These are phyloP conservation scores for Drosophila mimetica DNA, from an alignment of 2,888 invertebrate species.

Conservation along the genomic window DNA sequence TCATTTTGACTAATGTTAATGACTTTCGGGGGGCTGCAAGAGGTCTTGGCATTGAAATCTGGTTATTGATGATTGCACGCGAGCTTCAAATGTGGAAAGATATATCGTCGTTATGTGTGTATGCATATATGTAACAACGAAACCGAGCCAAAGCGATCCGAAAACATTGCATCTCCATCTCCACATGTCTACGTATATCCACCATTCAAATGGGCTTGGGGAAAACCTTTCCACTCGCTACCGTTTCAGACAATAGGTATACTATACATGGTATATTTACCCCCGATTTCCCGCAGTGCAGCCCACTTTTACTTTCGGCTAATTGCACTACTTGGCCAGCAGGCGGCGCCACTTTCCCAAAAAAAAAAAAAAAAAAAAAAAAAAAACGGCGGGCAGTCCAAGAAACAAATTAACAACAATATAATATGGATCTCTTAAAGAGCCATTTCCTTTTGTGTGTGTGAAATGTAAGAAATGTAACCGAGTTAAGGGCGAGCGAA, in stretches of 20 bases:
- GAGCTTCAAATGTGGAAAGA: slow-evolving; percentile 18
- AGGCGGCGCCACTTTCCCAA: slow-evolving; percentile 61
- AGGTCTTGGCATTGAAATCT: slow-evolving; percentile 40
- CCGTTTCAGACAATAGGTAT: slow-evolving; percentile 33
- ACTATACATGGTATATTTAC: slow-evolving; percentile 5
- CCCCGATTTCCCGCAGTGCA: slow-evolving; percentile 27
- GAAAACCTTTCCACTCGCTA: slow-evolving; percentile 43
- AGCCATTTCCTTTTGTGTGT: slow-evolving; percentile 24
- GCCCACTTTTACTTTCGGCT: slow-evolving; percentile 69
- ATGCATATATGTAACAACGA: slow-evolving; percentile 1
- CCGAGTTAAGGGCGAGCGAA: slow-evolving; percentile 1
- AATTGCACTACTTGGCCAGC: slow-evolving; percentile 69
- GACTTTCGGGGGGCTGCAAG: slow-evolving; percentile 29
- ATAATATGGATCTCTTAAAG: slow-evolving; percentile 20
- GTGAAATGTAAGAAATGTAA: not conserved
- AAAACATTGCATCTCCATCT: slow-evolving; percentile 34
- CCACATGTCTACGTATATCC: slow-evolving; percentile 3
- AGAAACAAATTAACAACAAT: slow-evolving; percentile 25
- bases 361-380: too few species aligned
- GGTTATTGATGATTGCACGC: slow-evolving; percentile 42
- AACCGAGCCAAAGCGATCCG: slow-evolving; percentile 13
- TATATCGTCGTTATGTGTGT: not conserved
- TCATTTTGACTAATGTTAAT: slow-evolving; percentile 32
- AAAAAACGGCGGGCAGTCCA: not conserved
- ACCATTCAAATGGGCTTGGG: slow-evolving; percentile 34